Evolutionary conservation across 2,797 vertebrate species (phyloP).

Genomic region (Morelia viridis): DNA sequence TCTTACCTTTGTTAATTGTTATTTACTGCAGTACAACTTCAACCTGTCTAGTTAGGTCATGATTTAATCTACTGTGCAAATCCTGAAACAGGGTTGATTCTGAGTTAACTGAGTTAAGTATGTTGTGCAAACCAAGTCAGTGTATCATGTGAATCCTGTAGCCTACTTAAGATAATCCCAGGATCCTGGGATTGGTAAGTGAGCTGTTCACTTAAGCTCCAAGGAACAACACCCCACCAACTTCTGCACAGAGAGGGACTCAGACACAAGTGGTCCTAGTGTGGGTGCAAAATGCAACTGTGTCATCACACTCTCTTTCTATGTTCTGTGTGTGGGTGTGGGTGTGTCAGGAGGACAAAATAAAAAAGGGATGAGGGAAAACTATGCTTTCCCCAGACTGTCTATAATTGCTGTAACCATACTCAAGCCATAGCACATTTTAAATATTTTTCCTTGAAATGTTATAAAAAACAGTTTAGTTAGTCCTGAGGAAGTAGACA

Average conservation of each 20-base stretch:
- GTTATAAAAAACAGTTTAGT: background rate
- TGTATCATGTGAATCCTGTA: background rate
- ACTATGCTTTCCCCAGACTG: background rate
- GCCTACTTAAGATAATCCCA: background rate
- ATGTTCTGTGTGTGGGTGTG: background rate
- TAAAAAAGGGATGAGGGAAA: background rate
- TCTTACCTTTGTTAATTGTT: background rate
- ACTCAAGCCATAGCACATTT: background rate
- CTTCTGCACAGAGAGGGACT: too few species aligned
- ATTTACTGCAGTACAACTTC: too few species aligned
- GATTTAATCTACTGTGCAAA: too few species aligned
- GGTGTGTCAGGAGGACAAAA: background rate
- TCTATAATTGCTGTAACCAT: background rate
- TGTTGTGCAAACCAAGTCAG: too few species aligned
- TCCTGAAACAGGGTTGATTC: too few species aligned
- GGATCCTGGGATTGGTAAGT: background rate
- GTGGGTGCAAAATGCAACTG: background rate
- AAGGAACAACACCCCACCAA: background rate
- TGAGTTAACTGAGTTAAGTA: too few species aligned
- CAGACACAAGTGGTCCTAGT: too few species aligned
- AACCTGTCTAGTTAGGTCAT: too few species aligned
- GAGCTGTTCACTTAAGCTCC: background rate
- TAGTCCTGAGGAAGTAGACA: background rate
- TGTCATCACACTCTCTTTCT: background rate
- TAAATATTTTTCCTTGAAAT: background rate